A percentile compares a stretch with the other conserved stretches of the same genome.
Evolutionary conservation across 2,888 invertebrate genomes (phyloP).

Genomic region (Cyaniris semiargus): DNA sequence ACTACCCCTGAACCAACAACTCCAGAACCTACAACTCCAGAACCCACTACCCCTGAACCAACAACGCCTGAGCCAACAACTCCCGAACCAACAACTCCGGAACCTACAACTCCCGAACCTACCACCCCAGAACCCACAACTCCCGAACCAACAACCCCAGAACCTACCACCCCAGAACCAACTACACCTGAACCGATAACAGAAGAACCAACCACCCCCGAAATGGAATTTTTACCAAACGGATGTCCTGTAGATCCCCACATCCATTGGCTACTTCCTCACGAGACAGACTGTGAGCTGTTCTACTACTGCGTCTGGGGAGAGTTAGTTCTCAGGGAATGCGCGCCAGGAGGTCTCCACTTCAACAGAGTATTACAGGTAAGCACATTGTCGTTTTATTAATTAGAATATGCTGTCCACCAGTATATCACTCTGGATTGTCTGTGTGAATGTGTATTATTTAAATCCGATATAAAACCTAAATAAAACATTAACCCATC

Average conservation of each 20-base stretch:
- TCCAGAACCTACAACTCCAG: not conserved
- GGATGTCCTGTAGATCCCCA: conserved; percentile 63
- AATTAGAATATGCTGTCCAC: not conserved
- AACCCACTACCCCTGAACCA: not conserved
- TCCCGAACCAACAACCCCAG: conserved; percentile 9
- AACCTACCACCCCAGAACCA: conserved; percentile 25
- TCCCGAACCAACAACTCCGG: not conserved
- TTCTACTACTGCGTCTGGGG: conserved; percentile 71
- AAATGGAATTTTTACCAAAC: conserved; percentile 52
- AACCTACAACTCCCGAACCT: conserved; percentile 34
- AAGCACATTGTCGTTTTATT: conserved; percentile 34
- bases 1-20: conserved; percentile 33
- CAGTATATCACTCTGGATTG: not conserved
- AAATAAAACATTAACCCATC: too few relatives aligned
- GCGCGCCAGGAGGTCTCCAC: conserved; percentile 49
- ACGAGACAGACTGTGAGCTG: conserved; percentile 54
- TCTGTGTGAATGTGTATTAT: too few relatives aligned
- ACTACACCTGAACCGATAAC: conserved; percentile 24
- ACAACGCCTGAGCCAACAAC: not conserved
- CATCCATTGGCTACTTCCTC: conserved; percentile 62
- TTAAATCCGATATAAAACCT: too few relatives aligned
- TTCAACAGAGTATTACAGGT: conserved; percentile 62
- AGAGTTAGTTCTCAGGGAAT: conserved; percentile 48
- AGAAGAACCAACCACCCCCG: conserved; percentile 35
- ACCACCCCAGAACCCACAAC: conserved; percentile 30